Conservation (phyloP, 2,797 vertebrate species). For the Cygnus olor region DNA sequence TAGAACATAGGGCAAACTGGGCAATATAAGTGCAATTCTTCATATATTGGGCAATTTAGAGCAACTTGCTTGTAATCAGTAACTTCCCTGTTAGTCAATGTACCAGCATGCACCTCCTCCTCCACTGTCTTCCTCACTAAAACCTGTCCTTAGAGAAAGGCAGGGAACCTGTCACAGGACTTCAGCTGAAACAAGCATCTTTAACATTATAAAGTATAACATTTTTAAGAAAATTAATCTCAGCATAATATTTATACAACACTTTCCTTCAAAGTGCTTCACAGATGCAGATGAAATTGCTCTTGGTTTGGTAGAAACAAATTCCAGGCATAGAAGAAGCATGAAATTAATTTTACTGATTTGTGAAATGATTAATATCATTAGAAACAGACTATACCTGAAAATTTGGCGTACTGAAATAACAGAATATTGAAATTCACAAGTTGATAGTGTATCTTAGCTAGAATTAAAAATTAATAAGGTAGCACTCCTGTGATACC, state of each 20-base stretch:
- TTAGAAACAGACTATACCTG: background rate
- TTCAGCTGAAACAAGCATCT: background rate
- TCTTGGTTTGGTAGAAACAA: constrained; percentile 1
- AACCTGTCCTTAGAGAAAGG: background rate
- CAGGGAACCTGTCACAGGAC: background rate
- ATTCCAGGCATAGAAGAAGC: background rate
- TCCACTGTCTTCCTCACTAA: background rate
- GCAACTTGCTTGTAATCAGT: background rate
- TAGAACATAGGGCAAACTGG: background rate
- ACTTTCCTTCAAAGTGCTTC: background rate
- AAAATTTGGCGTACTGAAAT: background rate
- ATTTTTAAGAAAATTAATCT: constrained; percentile 3
- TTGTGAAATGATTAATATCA: background rate
- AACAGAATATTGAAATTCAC: background rate
- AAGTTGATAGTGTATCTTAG: background rate
- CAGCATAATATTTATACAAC: background rate
- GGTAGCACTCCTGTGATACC: background rate
- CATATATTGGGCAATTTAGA: background rate
- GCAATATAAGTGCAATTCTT: background rate
- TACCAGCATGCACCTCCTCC: background rate
- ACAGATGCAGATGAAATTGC: background rate
- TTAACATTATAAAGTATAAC: background rate
- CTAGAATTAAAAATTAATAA: background rate
- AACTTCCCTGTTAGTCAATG: background rate
- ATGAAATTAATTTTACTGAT: background rate